Evolutionary conservation across 2,888 invertebrate species (phyloP).

Genomic region (Cerastis rubricosa): DNA sequence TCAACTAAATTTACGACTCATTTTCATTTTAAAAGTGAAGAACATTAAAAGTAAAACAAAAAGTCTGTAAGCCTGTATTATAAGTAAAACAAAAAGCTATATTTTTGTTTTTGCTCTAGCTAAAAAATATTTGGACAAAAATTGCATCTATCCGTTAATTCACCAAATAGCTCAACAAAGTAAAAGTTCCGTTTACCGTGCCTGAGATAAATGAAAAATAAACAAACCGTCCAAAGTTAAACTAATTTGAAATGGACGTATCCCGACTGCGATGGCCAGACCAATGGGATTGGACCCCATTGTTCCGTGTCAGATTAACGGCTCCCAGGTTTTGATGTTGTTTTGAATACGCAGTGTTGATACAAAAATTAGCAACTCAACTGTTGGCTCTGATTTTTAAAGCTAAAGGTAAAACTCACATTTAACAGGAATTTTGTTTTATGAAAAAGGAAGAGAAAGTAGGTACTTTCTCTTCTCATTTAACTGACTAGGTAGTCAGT

Average conservation of each 20-base stretch:
- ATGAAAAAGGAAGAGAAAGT: not conserved
- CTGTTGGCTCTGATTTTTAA: not conserved
- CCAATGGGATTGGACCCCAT: constrained; percentile 70
- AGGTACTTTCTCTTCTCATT: no score
- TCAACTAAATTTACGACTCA: not conserved
- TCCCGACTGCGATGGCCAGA: constrained; percentile 50
- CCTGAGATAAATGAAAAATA: constrained; percentile 70
- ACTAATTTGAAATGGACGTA: constrained; percentile 78
- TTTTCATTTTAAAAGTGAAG: not conserved
- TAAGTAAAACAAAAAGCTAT: not conserved
- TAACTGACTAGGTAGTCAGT: no score
- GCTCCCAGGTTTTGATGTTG: constrained; percentile 49
- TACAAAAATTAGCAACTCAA: not conserved
- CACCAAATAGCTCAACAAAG: constrained; percentile 49
- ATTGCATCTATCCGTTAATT: constrained; percentile 41
- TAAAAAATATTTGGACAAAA: constrained; percentile 32
- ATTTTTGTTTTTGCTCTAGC: not conserved
- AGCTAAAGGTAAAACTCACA: not conserved
- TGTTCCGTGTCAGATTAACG: constrained; percentile 77
- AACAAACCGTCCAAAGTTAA: constrained; percentile 71
- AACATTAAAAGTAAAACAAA: not conserved
- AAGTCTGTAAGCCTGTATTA: not conserved
- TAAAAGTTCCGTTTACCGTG: constrained; percentile 50
- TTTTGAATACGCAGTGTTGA: constrained; percentile 23
- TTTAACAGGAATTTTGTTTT: not conserved